phyloP scores from a whole-genome alignment of 2,888 invertebrate species.

The Ceratothoa steindachneri region DNA sequence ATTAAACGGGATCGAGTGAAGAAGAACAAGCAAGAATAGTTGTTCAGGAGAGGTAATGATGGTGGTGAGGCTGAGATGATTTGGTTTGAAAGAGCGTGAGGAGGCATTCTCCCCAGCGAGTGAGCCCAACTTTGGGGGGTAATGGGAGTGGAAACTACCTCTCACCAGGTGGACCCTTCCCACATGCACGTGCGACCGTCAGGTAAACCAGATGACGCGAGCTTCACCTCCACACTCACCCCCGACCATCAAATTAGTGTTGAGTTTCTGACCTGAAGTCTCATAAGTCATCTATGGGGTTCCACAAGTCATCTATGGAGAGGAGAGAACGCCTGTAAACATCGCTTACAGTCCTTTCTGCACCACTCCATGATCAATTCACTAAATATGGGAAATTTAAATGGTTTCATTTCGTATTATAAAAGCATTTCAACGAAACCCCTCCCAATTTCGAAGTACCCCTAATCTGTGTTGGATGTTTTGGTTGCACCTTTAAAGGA shows the following conservation, averaged over 20 bases:
- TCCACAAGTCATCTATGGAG: slow-evolving; percentile 1
- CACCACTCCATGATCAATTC: no score
- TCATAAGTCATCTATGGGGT: slow-evolving; percentile 5
- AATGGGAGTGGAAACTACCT: neutral
- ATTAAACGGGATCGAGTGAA: no score
- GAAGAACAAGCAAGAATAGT: no score
- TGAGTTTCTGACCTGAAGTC: slow-evolving; percentile 5
- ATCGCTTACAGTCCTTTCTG: no score
- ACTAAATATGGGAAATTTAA: no score
- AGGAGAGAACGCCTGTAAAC: neutral
- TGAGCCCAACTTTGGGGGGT: no score
- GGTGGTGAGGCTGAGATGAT: no score
- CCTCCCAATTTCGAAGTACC: no score
- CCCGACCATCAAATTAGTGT: slow-evolving; percentile 2
- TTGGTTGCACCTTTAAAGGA: neutral
- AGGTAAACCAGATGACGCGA: slow-evolving; percentile 9
- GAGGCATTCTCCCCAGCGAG: no score
- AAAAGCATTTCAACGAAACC: no score
- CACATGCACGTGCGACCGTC: slow-evolving; percentile 8
- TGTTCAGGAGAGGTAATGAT: no score
- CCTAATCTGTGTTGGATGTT: neutral
- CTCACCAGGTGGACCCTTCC: slow-evolving; percentile 6
- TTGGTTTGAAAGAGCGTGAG: neutral
- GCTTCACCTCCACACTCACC: neutral
- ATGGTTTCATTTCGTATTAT: no score